A percentile compares a stretch with the other conserved stretches of the same genome.
These are phyloP conservation scores for Trogon surrucura DNA, from an alignment of 2,113 vertebrate species.

Conservation along the genomic window DNA sequence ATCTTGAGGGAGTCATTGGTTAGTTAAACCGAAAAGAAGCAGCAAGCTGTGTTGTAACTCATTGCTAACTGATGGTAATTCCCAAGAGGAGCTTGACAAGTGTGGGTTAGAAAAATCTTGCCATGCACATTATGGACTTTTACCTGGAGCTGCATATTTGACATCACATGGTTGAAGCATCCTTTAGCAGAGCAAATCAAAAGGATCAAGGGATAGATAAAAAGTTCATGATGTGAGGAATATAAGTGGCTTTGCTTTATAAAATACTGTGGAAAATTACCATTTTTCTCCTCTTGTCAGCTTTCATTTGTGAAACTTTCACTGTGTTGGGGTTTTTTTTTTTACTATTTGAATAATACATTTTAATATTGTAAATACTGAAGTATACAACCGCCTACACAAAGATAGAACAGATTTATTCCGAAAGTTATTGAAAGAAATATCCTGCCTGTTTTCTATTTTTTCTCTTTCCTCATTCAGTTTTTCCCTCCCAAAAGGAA, in stretches of 20 bases:
- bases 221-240: neutral
- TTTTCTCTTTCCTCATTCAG: slow-evolving; percentile 28
- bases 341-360: neutral
- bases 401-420: neutral
- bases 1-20: neutral
- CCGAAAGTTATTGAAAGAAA: slow-evolving; percentile 6
- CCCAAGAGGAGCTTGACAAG: neutral
- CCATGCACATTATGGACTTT: neutral
- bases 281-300: neutral
- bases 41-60: neutral
- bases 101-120: neutral
- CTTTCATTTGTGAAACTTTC: neutral
- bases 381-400: neutral
- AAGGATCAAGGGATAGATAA: neutral
- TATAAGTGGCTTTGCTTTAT: neutral
- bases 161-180: neutral
- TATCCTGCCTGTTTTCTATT: neutral
- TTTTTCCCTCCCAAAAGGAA: slow-evolving; percentile 33
- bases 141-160: neutral
- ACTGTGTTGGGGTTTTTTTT: neutral
- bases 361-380: neutral
- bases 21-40: neutral
- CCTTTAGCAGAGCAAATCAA: neutral
- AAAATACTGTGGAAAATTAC: neutral
- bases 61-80: neutral